phyloP scores from a whole-genome alignment of 1,140 invertebrate species.

The Scaptomyza montana region DNA sequence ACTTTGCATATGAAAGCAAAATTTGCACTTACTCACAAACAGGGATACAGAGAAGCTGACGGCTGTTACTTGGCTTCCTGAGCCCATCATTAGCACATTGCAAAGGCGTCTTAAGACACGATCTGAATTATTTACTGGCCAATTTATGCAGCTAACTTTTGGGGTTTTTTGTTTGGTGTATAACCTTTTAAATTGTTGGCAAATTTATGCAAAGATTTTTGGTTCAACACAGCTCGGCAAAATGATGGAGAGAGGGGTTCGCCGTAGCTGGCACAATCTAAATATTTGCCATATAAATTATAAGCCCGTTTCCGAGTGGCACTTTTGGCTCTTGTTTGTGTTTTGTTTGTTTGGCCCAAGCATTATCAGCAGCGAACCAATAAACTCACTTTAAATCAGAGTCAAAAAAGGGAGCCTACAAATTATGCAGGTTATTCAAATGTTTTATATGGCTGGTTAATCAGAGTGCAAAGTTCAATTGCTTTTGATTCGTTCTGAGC shows the following conservation, averaged over 20 bases:
- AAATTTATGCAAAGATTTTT: conserved; percentile 66
- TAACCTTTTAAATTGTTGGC: conserved; percentile 58
- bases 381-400: conserved; percentile 58
- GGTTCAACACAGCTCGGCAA: background rate
- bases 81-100: background rate
- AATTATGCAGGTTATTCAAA: conserved; percentile 45
- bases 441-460: conserved; percentile 32
- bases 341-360: conserved; percentile 31
- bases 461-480: conserved; percentile 53
- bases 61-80: background rate
- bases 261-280: conserved; percentile 36
- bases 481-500: conserved; percentile 20
- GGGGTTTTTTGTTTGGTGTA: conserved; percentile 6
- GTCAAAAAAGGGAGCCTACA: background rate
- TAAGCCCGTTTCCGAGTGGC: conserved; percentile 20
- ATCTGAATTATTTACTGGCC: conserved; percentile 71
- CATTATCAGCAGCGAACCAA: conserved; percentile 45
- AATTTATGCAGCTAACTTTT: conserved; percentile 63
- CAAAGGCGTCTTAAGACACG: conserved; percentile 43
- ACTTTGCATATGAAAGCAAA: conserved; percentile 75
- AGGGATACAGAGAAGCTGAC: conserved; percentile 47
- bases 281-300: conserved; percentile 74
- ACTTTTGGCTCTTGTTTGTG: background rate
- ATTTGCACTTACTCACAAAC: conserved; percentile 36
- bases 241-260: background rate